Base-by-base conservation (phyloP, 1,140 invertebrate genomes). In the Lepidotrigona ventralis region DNA sequence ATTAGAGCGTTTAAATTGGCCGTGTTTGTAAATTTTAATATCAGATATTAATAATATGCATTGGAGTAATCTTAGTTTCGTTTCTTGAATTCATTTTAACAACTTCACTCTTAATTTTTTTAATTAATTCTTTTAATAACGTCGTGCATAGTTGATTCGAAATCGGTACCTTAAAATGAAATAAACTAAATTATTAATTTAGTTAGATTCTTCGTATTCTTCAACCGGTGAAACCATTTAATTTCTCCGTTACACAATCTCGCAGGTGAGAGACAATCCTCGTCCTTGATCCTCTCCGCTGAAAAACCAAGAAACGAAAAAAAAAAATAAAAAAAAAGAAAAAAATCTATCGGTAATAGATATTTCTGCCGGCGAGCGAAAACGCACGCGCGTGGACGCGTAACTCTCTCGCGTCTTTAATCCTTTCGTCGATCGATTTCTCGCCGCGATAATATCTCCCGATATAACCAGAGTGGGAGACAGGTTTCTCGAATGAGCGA, bases 391-490 rank as follows among this genome's bases (percentile, higher is more conserved):
- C 5, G 71, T 26, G 19, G 4, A 21, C 33, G 23, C 12, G 19
- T 26, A 46, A n/a, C 63, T 66, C 63, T 54, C 46, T 29, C 39
- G 39, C 39, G 39, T 46, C 75, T 72, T 85, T 72, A 74, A 77
- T 85, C 70, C 74, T 74, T 72, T 76, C 74, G 82, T 88, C 83
- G 86, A 64, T 71, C 81, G 86, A 88, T 86, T 82, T 86, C 72
- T 83, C 46, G 63, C 56, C 63, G 54, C 58, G 87, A 86, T 89
- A 88, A 85, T 68, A 72, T 69, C 51, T 58, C 8, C 39, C 58
- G 63, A 64, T 17, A 46, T 46, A 46, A 33, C 78, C 23, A 71
- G 80, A 46, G 70, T 70, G 85, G 85, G 82, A 46, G 88, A 91
- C 90, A 91, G 86, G 90, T 91, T 91, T 91, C 72, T 56, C 21